Evolutionary conservation across 2,888 invertebrate species (phyloP), one percentile per base, ranked within the genome.

Genomic region (Pachliopta kotzebuea): DNA sequence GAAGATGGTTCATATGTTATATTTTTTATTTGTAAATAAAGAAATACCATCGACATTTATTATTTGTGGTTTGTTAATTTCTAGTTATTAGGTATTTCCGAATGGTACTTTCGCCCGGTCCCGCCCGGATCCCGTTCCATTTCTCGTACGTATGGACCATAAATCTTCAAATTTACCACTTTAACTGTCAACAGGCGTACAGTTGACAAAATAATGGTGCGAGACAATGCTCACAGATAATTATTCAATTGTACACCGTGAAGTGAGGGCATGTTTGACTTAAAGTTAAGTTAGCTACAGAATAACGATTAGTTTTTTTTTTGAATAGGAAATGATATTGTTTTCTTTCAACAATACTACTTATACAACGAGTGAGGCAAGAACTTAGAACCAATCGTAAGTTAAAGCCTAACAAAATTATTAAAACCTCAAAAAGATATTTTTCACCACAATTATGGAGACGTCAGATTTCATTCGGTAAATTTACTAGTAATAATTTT

Each of bases 151-250:
- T 67, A 72, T 68, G 65, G 69, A 61, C 66, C 77, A 81, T 87
- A 86, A 86, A 87, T 86, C 82, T 82, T 74, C 71, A 74, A 80
- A 79, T 84, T 81, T 78, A 80, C 80, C 78, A 83, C 78, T 80
- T 74, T 81, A 81, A 81, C 83, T 77, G 85, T 84, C 76, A 72
- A 72, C 77, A 73, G 79, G 71, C 76, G 70, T 71, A 72, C 70
- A 78, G 81, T 82, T 85, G 81, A 81, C 82, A 81, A 81, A 84
- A 84, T 85, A 86, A 85, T 84, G 80, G 76, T 74, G 71, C 71
- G 72, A 81, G 76, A 86, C 85, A 85, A 84, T 80, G 74, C 72
- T 67, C 69, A 71, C 70, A 74, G 76, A 80, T 76, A 84, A 83
- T 78, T 78, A 78, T 76, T 69, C 76, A 76, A 79, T 80, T 77